Evolutionary conservation across 2,888 invertebrate genomes (phyloP).

Genomic region (Pardosa pseudoannulata): DNA sequence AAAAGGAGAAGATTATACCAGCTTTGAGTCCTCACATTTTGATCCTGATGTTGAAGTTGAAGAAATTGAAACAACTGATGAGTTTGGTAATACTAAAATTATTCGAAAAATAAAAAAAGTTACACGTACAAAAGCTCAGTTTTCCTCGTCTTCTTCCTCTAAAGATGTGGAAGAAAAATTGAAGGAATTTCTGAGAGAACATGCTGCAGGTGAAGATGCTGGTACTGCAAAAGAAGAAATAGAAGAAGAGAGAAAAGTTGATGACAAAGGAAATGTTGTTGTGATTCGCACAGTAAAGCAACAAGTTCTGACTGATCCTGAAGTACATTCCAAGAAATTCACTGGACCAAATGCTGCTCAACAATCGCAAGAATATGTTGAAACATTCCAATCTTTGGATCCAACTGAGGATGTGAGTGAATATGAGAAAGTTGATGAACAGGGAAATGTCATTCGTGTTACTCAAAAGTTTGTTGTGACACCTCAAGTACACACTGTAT

Average conservation of each 20-base stretch:
- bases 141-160: slow-evolving; percentile 65
- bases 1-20: not conserved
- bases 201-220: slow-evolving; percentile 38
- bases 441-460: slow-evolving; percentile 73
- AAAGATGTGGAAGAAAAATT: slow-evolving; percentile 71
- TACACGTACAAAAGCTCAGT: slow-evolving; percentile 49
- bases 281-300: slow-evolving; percentile 63
- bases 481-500: slow-evolving; percentile 80
- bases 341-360: slow-evolving; percentile 80
- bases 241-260: slow-evolving; percentile 66
- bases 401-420: slow-evolving; percentile 73
- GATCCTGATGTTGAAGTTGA: slow-evolving; percentile 80
- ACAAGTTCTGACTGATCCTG: slow-evolving; percentile 56
- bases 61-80: slow-evolving; percentile 80
- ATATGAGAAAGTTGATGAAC: slow-evolving; percentile 73
- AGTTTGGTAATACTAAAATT: slow-evolving; percentile 79
- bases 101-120: slow-evolving; percentile 52
- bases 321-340: slow-evolving; percentile 77
- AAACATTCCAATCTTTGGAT: slow-evolving; percentile 73
- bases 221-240: slow-evolving; percentile 64
- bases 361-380: slow-evolving; percentile 79
- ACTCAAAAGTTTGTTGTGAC: slow-evolving; percentile 79
- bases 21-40: slow-evolving; percentile 40
- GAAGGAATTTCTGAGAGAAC: slow-evolving; percentile 70
- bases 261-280: slow-evolving; percentile 72